Evolutionary conservation across 2,797 vertebrate genomes (phyloP).

Genomic region (Yasuhikotakia modesta): DNA sequence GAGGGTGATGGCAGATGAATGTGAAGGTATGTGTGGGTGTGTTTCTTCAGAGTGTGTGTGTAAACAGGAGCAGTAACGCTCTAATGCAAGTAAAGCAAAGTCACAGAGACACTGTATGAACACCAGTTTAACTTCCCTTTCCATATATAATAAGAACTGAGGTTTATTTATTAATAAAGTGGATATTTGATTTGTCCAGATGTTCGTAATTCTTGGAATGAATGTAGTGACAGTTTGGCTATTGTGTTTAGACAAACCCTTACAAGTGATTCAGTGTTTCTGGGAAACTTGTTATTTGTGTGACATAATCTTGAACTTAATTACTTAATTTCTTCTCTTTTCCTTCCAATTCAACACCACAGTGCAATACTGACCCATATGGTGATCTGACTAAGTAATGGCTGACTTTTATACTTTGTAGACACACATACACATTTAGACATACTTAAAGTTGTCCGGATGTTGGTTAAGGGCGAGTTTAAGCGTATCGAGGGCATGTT

Average conservation of each 20-base stretch:
- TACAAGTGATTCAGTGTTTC: background rate
- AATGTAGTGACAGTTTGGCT: background rate
- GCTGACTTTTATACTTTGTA: too few species aligned
- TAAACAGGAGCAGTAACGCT: constrained; percentile 4
- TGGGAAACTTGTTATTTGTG: background rate
- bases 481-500: constrained; percentile 87
- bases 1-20: constrained; percentile 44
- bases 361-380: constrained; percentile 53
- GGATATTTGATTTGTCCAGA: background rate
- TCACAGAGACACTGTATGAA: background rate
- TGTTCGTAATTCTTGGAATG: background rate
- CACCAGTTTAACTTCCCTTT: background rate
- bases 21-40: constrained; percentile 41
- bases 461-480: constrained; percentile 87
- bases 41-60: constrained; percentile 15
- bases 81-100: constrained; percentile 18
- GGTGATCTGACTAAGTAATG: constrained; percentile 7
- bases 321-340: constrained; percentile 21
- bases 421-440: background rate
- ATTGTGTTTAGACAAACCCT: background rate
- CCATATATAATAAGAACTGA: background rate
- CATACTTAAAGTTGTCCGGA: constrained; percentile 92
- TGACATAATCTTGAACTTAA: background rate
- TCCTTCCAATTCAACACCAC: background rate
- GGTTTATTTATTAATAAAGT: too few species aligned